A percentile compares a stretch with the other conserved stretches of the same genome.
These are phyloP conservation scores for Oreocharis arfaki DNA, from an alignment of 2,113 vertebrate genomes.

Conservation along the genomic window DNA sequence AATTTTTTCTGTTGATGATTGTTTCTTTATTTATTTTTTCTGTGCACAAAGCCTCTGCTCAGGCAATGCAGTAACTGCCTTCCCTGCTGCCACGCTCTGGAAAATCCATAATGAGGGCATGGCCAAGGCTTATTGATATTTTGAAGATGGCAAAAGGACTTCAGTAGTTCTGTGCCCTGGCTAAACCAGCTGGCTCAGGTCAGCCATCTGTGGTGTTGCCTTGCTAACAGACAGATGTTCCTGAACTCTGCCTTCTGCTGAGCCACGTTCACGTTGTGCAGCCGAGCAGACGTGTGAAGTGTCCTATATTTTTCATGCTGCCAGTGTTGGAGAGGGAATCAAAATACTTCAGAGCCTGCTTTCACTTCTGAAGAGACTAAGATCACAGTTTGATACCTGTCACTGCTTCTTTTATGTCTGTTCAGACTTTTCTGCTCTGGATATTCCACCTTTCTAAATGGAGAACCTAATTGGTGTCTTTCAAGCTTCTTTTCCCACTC, in stretches of 20 bases:
- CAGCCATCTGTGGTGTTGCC: background rate
- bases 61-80: background rate
- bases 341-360: constrained; percentile 6
- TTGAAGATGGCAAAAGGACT: background rate
- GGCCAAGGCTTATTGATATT: background rate
- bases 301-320: background rate
- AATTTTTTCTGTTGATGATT: background rate
- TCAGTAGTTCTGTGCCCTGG: background rate
- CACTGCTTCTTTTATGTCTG: constrained; percentile 23
- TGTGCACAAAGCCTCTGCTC: background rate
- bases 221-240: background rate
- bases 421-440: background rate
- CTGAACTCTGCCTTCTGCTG: background rate
- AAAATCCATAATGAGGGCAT: fast-evolving
- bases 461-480: background rate
- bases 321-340: background rate
- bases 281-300: background rate
- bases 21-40: background rate
- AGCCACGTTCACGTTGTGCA: fast-evolving
- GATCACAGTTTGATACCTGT: constrained; percentile 8
- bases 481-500: background rate
- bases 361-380: background rate
- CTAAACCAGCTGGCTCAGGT: background rate
- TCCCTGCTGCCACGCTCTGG: background rate
- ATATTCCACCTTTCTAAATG: background rate